phyloP scores from a whole-genome alignment of 2,797 vertebrate species.

The Pseudocheirus occidentalis region DNA sequence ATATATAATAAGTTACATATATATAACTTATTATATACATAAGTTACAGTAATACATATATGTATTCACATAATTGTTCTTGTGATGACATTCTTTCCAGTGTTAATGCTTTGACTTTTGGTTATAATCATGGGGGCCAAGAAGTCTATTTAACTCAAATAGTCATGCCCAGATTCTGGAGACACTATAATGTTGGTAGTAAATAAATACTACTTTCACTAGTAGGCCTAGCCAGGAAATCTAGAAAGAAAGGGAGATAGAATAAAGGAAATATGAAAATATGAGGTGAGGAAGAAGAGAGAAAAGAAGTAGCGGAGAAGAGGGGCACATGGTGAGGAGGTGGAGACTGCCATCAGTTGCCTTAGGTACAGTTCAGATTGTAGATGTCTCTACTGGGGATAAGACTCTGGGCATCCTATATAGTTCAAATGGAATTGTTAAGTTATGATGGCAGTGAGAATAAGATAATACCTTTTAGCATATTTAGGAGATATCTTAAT shows the following conservation, averaged over 20 bases:
- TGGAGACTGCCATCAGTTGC: neutral
- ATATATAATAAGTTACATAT: too few relatives aligned
- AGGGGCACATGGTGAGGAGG: neutral
- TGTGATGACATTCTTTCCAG: neutral
- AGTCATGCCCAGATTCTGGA: neutral
- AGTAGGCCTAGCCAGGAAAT: neutral
- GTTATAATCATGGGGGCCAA: neutral
- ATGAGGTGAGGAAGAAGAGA: neutral
- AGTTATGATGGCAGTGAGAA: neutral
- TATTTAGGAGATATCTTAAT: conserved; percentile 9
- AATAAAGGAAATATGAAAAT: neutral
- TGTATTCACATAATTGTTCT: neutral
- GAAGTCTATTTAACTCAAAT: neutral
- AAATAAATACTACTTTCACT: neutral
- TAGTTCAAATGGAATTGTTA: conserved; percentile 6
- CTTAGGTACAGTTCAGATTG: neutral
- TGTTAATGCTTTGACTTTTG: neutral
- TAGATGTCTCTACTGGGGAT: neutral
- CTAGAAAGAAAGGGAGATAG: neutral
- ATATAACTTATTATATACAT: too few relatives aligned
- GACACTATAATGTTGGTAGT: neutral
- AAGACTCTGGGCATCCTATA: neutral
- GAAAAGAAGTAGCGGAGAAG: too few relatives aligned
- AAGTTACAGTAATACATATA: too few relatives aligned
- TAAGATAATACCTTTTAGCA: neutral